phyloP scores from a whole-genome alignment of 2,888 invertebrate genomes.

The Melieria picta region DNA sequence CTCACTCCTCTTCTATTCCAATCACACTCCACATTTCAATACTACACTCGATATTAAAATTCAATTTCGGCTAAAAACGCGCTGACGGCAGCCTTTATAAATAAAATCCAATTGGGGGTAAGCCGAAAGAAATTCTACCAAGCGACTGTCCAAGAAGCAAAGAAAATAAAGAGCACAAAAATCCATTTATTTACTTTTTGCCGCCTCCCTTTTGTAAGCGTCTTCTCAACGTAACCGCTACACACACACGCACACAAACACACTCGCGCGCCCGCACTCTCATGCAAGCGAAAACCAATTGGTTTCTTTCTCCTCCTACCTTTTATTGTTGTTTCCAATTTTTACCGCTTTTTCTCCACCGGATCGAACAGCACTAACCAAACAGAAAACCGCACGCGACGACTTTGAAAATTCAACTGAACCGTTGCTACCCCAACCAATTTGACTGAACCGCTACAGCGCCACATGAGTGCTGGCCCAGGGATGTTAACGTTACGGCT shows the following conservation, averaged over 20 bases:
- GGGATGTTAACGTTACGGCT: no score
- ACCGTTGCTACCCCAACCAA: conserved; percentile 7
- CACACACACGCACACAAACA: conserved; percentile 1
- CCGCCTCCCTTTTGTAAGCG: conserved; percentile 41
- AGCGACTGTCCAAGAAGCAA: no score
- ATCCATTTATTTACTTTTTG: conserved; percentile 43
- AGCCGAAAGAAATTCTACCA: neutral
- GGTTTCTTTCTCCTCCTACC: conserved; percentile 22
- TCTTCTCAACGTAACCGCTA: conserved; percentile 29
- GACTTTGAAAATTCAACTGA: conserved; percentile 31
- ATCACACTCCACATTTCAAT: no score
- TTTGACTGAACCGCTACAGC: no score
- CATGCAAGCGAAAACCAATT: conserved; percentile 12
- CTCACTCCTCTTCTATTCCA: conserved; percentile 4
- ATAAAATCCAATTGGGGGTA: conserved; percentile 46
- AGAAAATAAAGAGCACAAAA: conserved; percentile 6
- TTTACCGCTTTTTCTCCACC: neutral
- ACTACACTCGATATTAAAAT: neutral
- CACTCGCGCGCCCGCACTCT: neutral
- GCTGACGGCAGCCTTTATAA: conserved; percentile 56
- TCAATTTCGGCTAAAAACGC: neutral
- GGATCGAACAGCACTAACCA: conserved; percentile 4
- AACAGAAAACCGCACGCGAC: conserved; percentile 22
- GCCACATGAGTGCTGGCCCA: no score
- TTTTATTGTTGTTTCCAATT: conserved; percentile 14